Evolutionary conservation across 2,113 vertebrate genomes (phyloP).

Genomic region (Campylomormyrus tamandua): DNA sequence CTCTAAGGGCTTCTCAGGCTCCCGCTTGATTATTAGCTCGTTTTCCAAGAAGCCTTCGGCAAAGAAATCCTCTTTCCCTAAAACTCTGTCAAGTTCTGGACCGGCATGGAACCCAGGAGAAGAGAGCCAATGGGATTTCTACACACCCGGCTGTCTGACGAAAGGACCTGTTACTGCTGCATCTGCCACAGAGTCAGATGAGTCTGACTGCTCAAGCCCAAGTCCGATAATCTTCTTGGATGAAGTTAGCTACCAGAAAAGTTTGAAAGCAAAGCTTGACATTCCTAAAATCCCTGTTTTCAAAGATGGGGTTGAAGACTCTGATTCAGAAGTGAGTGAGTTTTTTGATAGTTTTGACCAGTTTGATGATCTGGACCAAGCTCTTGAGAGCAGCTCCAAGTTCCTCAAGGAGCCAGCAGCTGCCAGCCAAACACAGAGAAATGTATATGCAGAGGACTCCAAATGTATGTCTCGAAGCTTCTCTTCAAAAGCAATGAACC

Average conservation of each 20-base stretch:
- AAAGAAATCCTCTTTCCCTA: conserved; percentile 56
- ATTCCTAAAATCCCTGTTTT: conserved; percentile 87
- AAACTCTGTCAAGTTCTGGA: conserved; percentile 65
- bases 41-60: conserved; percentile 52
- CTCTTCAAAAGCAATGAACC: conserved; percentile 77
- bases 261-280: conserved; percentile 85
- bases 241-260: conserved; percentile 95
- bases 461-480: conserved; percentile 52
- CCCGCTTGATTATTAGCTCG: conserved; percentile 62
- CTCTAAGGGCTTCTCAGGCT: conserved; percentile 63
- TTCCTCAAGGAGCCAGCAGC: conserved; percentile 45
- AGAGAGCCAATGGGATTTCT: conserved; percentile 75
- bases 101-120: conserved; percentile 60
- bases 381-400: conserved; percentile 55
- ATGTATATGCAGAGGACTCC: conserved; percentile 51
- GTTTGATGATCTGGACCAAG: conserved; percentile 84
- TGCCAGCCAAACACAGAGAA: conserved; percentile 56
- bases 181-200: conserved; percentile 80
- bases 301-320: conserved; percentile 88
- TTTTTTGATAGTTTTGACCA: conserved; percentile 99
- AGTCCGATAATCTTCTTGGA: conserved; percentile 96
- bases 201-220: conserved; percentile 91
- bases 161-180: conserved; percentile 54
- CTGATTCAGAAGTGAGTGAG: conserved; percentile 95
- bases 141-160: conserved; percentile 61